Base-by-base conservation (phyloP, 1,140 invertebrate genomes). In the Thaumatotibia leucotreta region DNA sequence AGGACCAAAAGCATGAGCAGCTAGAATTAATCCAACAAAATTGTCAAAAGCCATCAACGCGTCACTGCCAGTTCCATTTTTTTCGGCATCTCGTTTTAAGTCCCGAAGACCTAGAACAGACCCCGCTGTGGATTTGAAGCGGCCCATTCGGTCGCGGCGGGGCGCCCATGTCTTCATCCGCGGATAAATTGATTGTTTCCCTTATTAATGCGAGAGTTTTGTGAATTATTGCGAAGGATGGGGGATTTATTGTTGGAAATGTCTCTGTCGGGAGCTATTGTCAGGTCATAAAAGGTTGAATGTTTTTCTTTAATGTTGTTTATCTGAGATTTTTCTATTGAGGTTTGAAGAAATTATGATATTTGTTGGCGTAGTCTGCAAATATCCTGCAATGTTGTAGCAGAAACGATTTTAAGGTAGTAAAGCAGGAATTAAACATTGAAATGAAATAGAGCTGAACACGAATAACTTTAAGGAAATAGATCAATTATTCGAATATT, bases 111-210 rank as follows among this genome's bases (percentile, higher is more conserved):
- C 39, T 45, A 50, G 27, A 65, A 61, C 52, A 22, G 22, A 27
- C 17, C 82, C 76, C 68, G 80, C 83, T 82, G 83, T 0, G 76
- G 65, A 73, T 79, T 79, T 77, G 70, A 79, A 75, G 72, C 66
- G 70, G 71, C 67, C 61, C 72, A 70, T 50, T 66, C 68, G 66
- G 70, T 73, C 71, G 49, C 83, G 17, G 74, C 74, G 74, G 86
- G 86, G 77, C 14, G 83, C 69, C 80, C 45, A 89, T 80, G 80
- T 89, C 84, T 89, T 82, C 75, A 89, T 89, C 72, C 52, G 32
- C 65, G 66, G 17, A 74, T 68, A 69, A 68, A 74, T 69, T 64
- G 65, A 73, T 75, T 75, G 62, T 72, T 68, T 66, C 35, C 63
- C 61, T 62, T 63, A 54, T 63, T 67, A 67, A 67, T 63, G 49